Conservation (phyloP, 53 echinoderm and acorn worm genomes). For the Paracentrotus lividus region DNA sequence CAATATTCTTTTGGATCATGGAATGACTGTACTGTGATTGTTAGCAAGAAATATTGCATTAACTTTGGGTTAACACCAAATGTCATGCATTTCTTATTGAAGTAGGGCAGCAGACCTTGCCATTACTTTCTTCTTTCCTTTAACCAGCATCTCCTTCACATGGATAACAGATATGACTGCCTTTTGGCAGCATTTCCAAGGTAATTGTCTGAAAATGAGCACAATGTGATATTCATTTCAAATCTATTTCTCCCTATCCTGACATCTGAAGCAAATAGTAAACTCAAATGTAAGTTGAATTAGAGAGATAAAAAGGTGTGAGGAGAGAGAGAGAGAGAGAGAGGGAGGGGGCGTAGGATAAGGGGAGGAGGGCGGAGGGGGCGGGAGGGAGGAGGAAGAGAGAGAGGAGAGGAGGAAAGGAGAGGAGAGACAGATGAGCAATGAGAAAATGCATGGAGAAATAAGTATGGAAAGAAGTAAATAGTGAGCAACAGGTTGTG, state of each 20-base stretch:
- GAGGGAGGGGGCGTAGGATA: background rate
- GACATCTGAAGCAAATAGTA: background rate
- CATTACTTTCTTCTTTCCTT: background rate
- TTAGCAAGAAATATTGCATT: background rate
- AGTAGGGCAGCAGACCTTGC: background rate
- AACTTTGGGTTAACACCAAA: background rate
- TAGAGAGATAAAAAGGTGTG: background rate
- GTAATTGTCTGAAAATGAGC: background rate
- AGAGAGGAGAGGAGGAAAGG: background rate
- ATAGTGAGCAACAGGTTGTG: background rate
- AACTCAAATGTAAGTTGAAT: background rate
- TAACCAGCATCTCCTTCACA: background rate
- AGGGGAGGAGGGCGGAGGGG: background rate
- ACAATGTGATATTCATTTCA: background rate
- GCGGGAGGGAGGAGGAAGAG: too few species aligned
- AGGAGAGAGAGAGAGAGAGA: background rate
- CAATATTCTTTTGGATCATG: background rate
- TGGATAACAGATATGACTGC: background rate
- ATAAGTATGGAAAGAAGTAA: background rate
- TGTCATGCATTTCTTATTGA: background rate
- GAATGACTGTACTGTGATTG: background rate
- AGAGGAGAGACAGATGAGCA: background rate
- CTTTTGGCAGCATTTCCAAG: background rate
- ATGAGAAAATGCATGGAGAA: background rate
- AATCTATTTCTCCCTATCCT: background rate